phyloP scores from a whole-genome alignment of 2,888 invertebrate genomes.

The Watsonalla cultraria region DNA sequence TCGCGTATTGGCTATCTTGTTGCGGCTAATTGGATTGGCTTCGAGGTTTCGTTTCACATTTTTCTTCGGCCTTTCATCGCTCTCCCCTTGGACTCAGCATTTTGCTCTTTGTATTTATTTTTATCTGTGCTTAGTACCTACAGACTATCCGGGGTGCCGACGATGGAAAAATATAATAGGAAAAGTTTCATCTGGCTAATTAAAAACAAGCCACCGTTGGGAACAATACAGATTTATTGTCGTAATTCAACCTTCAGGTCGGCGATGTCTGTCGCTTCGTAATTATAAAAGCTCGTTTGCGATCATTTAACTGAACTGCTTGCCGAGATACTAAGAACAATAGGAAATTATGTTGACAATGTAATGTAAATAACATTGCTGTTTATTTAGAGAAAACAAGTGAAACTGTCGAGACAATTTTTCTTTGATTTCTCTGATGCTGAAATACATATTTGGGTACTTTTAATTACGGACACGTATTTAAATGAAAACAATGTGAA shows the following conservation, averaged over 20 bases:
- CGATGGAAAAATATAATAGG: conserved; percentile 61
- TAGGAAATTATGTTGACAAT: conserved; percentile 42
- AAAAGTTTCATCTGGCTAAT: conserved; percentile 74
- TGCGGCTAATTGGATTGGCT: conserved; percentile 63
- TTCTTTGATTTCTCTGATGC: conserved; percentile 20
- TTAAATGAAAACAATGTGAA: conserved; percentile 12
- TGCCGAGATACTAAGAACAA: conserved; percentile 46
- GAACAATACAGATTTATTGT: conserved; percentile 64
- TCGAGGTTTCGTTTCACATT: conserved; percentile 53
- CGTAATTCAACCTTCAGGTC: conserved; percentile 50
- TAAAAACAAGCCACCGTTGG: conserved; percentile 66
- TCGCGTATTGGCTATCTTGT: conserved; percentile 55
- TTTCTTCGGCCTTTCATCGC: conserved; percentile 40
- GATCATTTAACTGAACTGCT: conserved; percentile 37
- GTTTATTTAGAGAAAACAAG: conserved; percentile 34
- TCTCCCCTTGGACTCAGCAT: conserved; percentile 26
- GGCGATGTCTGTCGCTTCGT: conserved; percentile 37
- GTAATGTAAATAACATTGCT: conserved; percentile 39
- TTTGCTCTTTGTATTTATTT: conserved; percentile 57
- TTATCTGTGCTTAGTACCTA: conserved; percentile 42
- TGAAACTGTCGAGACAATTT: conserved; percentile 18
- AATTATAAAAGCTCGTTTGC: conserved; percentile 51
- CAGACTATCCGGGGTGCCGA: conserved; percentile 37
- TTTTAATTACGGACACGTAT: conserved; percentile 7
- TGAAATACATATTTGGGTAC: conserved; percentile 6